Base-by-base conservation (phyloP, 2,113 vertebrate genomes). In the Hiodon alosoides region DNA sequence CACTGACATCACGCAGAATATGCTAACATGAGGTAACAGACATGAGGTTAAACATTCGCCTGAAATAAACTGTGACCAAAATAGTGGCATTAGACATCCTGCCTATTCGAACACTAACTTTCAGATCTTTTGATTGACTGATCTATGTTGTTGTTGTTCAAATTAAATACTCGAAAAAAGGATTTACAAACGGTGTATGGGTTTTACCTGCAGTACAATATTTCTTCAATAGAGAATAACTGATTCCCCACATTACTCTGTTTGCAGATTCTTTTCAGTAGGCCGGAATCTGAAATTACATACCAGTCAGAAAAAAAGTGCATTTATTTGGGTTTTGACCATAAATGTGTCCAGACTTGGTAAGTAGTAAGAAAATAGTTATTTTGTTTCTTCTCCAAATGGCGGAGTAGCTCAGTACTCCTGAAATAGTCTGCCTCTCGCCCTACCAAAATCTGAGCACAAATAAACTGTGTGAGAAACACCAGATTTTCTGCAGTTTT, bases 321-420 rank as follows among this genome's bases (percentile, higher is more conserved):
- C 73, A 75, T 75, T 75, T 75, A 58, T 67, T 75, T 67, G 53
- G 52, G 54, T 58, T 75, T 75, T 67, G 17, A 47, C 55, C 73
- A 75, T 52, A 73, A 50, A 68, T 17, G 53, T 75, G 46, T 68
- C 65, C 65, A 31, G 13, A 16, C 16, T 47, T 14, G 46, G 14
- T 31, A 48, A 16, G n/a, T 47, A 66, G 60, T 74, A 67, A 67
- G 8, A 59, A 72, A 60, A 75, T 7, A 55, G 58, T 31, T 31
- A 31, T 31, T 31, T 31, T 31, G 55, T 68, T 55, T 55, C 51
- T 66, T 59, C 64, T 67, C 70, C 60, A 48, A 46, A 55, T n/a
- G 10, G 62, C 55, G 8, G 52, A 69, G 7, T 5, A 17, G n/a
- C 68, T 52, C 10, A 31, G 52, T 31, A 67, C 17, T 16, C 46